A percentile compares a stretch with the other conserved stretches of the same genome.
Evolutionary conservation across 30 jellyfish, hydroid and myxozoan genomes (phyloP).

Genomic region (Haliclystus octoradiatus): DNA sequence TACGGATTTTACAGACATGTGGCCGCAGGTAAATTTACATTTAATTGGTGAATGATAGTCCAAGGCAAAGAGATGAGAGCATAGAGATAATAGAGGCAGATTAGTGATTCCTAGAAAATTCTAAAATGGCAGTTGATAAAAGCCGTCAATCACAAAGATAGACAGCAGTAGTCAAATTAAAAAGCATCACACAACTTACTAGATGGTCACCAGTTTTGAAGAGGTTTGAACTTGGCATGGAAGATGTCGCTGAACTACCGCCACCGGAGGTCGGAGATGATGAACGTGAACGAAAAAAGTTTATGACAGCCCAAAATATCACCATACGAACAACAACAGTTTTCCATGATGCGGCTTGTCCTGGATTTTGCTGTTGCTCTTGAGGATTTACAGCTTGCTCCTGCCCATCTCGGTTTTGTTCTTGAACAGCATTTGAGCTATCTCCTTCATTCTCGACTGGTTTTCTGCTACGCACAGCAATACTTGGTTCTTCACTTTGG

Average conservation of each 20-base stretch:
- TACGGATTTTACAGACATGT: no score
- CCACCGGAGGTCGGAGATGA: slow-evolving; percentile 22
- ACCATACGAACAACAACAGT: slow-evolving; percentile 60
- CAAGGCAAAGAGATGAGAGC: no score
- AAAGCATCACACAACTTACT: no score
- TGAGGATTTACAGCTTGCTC: slow-evolving; percentile 9
- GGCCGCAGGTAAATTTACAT: no score
- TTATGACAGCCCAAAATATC: slow-evolving; percentile 66
- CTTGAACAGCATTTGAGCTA: not conserved
- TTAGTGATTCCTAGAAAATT: no score
- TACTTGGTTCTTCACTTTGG: slow-evolving; percentile 12
- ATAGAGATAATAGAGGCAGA: no score
- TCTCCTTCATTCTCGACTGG: slow-evolving; percentile 3
- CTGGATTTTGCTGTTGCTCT: slow-evolving; percentile 45
- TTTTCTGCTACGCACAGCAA: slow-evolving; percentile 20
- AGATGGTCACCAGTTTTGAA: slow-evolving; percentile 25
- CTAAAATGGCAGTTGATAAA: no score
- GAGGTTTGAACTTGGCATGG: slow-evolving; percentile 10
- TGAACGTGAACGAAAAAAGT: slow-evolving; percentile 48
- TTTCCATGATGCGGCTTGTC: slow-evolving; percentile 75
- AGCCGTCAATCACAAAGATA: no score
- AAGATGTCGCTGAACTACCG: slow-evolving; percentile 4
- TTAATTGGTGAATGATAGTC: no score
- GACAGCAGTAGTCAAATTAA: no score
- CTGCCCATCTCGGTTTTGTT: slow-evolving; percentile 2